phyloP scores from a whole-genome alignment of 2,888 invertebrate genomes.

The Polydrusus pterygomalis region DNA sequence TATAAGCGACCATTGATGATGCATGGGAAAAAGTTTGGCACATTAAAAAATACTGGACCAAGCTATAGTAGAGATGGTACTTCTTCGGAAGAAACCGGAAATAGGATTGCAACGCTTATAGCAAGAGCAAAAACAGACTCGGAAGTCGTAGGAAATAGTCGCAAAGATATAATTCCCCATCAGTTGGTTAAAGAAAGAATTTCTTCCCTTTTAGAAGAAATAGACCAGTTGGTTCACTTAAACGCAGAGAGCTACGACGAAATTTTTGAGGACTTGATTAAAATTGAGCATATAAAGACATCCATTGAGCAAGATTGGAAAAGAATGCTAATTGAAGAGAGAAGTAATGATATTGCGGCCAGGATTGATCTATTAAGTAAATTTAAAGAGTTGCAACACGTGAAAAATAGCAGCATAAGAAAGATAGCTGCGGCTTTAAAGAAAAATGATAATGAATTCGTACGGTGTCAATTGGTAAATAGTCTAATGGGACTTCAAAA shows the following conservation, averaged over 20 bases:
- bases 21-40: conserved; percentile 33
- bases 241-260: conserved; percentile 64
- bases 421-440: conserved; percentile 60
- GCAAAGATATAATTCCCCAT: conserved; percentile 57
- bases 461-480: conserved; percentile 64
- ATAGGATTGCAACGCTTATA: conserved; percentile 63
- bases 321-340: conserved; percentile 62
- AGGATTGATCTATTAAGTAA: conserved; percentile 65
- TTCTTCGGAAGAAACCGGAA: conserved; percentile 61
- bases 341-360: conserved; percentile 62
- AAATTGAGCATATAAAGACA: conserved; percentile 65
- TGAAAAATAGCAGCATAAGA: conserved; percentile 61
- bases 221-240: conserved; percentile 65
- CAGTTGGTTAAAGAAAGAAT: conserved; percentile 66
- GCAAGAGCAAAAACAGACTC: conserved; percentile 60
- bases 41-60: conserved; percentile 3
- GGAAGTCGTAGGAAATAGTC: conserved; percentile 51
- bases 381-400: conserved; percentile 64
- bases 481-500: conserved; percentile 67
- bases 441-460: conserved; percentile 62
- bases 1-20: conserved; percentile 63
- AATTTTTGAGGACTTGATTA: conserved; percentile 64
- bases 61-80: conserved; percentile 41
- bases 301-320: conserved; percentile 67
- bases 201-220: conserved; percentile 63